A percentile compares a stretch with the other conserved stretches of the same genome.
phyloP scores from a whole-genome alignment of 2,888 invertebrate genomes.

The Athrips mouffetella region DNA sequence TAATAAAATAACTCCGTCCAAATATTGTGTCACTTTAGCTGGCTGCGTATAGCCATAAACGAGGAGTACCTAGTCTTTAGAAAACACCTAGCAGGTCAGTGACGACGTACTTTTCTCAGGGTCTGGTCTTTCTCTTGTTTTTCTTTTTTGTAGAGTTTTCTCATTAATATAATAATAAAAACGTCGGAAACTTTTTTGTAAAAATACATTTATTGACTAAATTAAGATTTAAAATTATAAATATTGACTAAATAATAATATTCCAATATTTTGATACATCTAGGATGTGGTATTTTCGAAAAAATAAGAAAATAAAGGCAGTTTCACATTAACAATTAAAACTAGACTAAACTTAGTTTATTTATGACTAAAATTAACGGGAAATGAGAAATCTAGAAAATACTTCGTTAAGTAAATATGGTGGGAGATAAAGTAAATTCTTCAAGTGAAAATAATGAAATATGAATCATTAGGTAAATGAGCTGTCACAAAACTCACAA shows the following conservation, averaged over 20 bases:
- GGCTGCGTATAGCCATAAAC: too few species aligned
- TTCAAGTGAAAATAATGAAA: not conserved
- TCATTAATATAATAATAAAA: too few species aligned
- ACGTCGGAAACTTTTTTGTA: too few species aligned
- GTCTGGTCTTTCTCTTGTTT: too few species aligned
- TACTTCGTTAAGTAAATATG: conserved; percentile 27
- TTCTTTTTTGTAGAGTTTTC: too few species aligned
- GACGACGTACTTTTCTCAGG: too few species aligned
- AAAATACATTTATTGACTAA: conserved; percentile 40
- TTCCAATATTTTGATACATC: conserved; percentile 21
- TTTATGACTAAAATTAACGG: conserved; percentile 4
- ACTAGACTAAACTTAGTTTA: conserved; percentile 14
- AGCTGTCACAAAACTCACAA: too few species aligned
- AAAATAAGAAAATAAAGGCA: conserved; percentile 17
- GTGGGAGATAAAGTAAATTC: conserved; percentile 33
- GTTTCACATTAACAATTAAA: conserved; percentile 31
- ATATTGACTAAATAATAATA: conserved; percentile 33
- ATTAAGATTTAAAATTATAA: conserved; percentile 37
- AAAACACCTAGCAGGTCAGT: too few species aligned
- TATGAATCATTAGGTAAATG: too few species aligned
- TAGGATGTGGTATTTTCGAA: conserved; percentile 19
- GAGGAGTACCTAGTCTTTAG: too few species aligned
- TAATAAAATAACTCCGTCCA: too few species aligned
- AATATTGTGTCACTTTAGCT: too few species aligned
- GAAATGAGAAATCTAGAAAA: not conserved